Conservation (phyloP, 2,888 invertebrate species). For the Rhamnusium bicolor region DNA sequence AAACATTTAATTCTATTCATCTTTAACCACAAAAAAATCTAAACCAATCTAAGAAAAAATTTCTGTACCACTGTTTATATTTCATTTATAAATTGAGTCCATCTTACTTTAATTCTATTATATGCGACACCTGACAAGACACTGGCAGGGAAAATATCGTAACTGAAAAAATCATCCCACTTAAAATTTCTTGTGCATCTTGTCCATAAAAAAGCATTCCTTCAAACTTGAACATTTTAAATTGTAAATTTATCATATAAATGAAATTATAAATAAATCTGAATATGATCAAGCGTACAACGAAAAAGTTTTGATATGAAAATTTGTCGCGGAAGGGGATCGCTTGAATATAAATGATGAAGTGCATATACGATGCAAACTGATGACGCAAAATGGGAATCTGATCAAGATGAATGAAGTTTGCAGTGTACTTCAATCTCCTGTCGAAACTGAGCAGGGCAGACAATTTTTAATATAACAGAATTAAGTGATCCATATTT, state of each 20-base stretch:
- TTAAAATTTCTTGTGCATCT: constrained; percentile 2
- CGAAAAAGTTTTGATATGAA: constrained; percentile 27
- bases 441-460: constrained; percentile 1
- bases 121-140: no score
- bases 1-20: no score
- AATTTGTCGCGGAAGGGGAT: constrained; percentile 38
- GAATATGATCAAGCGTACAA: constrained; percentile 25
- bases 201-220: background rate
- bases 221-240: constrained; percentile 8
- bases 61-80: no score
- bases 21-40: no score
- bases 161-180: background rate
- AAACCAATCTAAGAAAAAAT: no score
- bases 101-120: no score
- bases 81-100: no score
- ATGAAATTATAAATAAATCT: constrained; percentile 40
- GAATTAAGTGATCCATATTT: background rate
- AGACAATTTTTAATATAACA: background rate
- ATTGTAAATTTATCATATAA: constrained; percentile 31
- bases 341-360: constrained; percentile 46
- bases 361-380: constrained; percentile 55
- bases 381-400: constrained; percentile 66
- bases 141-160: background rate
- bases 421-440: constrained; percentile 49
- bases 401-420: constrained; percentile 68